Percentiles rank a stretch among this genome's conserved stretches.
Evolutionary conservation across 2,113 vertebrate genomes (phyloP).

Genomic region (Hippocampus guttulatus): DNA sequence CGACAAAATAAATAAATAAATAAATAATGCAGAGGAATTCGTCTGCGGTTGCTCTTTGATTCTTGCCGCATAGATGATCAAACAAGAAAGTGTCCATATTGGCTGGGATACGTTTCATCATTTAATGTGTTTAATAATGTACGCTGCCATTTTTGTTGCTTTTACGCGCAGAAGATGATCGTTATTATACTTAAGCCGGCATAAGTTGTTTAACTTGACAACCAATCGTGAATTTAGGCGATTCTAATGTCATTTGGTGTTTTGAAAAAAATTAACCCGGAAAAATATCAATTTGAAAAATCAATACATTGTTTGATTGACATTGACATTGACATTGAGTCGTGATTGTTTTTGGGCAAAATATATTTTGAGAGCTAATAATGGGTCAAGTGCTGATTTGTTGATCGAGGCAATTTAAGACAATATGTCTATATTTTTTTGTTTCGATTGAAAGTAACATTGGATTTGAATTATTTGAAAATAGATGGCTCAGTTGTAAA

Average conservation of each 20-base stretch:
- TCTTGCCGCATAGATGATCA: constrained; percentile 37
- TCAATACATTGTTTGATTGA: too few species aligned
- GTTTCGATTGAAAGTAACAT: not conserved
- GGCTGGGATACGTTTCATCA: constrained; percentile 46
- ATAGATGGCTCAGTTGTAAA: not conserved
- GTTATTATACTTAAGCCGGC: not conserved
- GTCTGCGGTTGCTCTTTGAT: constrained; percentile 45
- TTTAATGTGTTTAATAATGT: constrained; percentile 25
- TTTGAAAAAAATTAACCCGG: too few species aligned
- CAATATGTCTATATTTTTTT: not conserved
- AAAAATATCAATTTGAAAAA: too few species aligned
- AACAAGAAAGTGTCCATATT: constrained; percentile 23
- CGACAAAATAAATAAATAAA: not conserved
- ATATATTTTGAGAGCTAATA: too few species aligned
- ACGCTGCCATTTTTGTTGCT: constrained; percentile 21
- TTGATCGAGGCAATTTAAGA: too few species aligned
- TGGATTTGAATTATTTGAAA: not conserved
- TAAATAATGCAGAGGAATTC: constrained; percentile 49
- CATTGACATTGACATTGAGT: too few species aligned
- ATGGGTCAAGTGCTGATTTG: too few species aligned
- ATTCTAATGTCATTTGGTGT: too few species aligned
- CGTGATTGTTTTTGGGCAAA: too few species aligned
- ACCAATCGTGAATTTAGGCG: too few species aligned
- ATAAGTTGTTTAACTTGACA: not conserved
- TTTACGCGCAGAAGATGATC: not conserved